A percentile compares a stretch with the other conserved stretches of the same genome.
These are phyloP conservation scores for Onchidella celtica DNA, from an alignment of 2,888 invertebrate species.

Conservation along the genomic window DNA sequence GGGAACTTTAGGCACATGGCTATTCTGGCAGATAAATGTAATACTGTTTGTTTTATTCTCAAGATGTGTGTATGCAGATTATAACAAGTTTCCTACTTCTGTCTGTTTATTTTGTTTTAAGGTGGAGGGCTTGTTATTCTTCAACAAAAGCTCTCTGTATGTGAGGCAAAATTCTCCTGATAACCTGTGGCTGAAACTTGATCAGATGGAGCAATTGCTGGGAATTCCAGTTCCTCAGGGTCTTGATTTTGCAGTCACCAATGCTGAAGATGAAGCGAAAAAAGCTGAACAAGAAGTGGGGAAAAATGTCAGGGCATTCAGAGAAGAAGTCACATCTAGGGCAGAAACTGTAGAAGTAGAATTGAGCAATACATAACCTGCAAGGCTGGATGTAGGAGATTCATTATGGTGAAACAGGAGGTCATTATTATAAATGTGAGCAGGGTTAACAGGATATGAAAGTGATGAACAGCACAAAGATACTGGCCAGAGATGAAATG, in stretches of 20 bases:
- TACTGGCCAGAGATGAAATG: too few relatives aligned
- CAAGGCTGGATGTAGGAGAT: not conserved
- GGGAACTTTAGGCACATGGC: too few relatives aligned
- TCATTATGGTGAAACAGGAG: not conserved
- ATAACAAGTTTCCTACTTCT: too few relatives aligned
- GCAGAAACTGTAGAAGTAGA: not conserved
- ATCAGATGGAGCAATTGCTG: slow-evolving; percentile 45
- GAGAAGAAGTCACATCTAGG: slow-evolving; percentile 23
- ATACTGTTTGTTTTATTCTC: too few relatives aligned
- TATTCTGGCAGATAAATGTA: too few relatives aligned
- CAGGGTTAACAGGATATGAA: not conserved
- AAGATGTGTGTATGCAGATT: too few relatives aligned
- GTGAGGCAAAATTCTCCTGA: slow-evolving; percentile 16
- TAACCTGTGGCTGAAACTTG: slow-evolving; percentile 48
- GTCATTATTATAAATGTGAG: not conserved
- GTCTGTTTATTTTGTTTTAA: slow-evolving; percentile 28
- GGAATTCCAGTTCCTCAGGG: slow-evolving; percentile 44
- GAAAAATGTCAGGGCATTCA: slow-evolving; percentile 16
- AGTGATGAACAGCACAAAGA: too few relatives aligned
- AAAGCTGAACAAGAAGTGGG: too few relatives aligned
- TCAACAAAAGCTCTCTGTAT: slow-evolving; percentile 41
- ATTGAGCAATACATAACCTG: not conserved
- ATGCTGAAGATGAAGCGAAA: slow-evolving; percentile 8
- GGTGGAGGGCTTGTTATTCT: slow-evolving; percentile 53
- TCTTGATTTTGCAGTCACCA: slow-evolving; percentile 14